These are phyloP conservation scores for Clunio marinus DNA, from an alignment of 2,888 invertebrate genomes.

Conservation along the genomic window DNA sequence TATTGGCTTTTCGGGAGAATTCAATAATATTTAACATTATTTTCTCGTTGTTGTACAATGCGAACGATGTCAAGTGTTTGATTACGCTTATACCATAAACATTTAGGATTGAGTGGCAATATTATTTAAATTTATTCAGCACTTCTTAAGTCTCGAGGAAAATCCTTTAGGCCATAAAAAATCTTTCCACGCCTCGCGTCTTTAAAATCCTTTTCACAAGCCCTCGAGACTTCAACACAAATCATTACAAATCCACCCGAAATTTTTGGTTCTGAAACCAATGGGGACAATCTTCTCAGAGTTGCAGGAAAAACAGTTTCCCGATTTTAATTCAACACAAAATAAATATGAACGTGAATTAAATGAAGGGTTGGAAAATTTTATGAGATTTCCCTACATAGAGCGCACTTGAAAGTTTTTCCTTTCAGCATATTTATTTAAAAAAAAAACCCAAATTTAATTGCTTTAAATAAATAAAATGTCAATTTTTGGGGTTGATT, in stretches of 20 bases:
- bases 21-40: neutral
- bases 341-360: too few species aligned
- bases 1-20: neutral
- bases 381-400: too few species aligned
- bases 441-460: too few species aligned
- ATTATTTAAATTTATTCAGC: constrained; percentile 21
- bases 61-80: constrained; percentile 7
- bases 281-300: neutral
- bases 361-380: neutral
- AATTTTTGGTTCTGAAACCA: neutral
- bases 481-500: too few species aligned
- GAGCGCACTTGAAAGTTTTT: too few species aligned
- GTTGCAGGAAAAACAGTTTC: neutral
- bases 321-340: neutral
- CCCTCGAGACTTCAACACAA: neutral
- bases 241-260: constrained; percentile 12
- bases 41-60: neutral
- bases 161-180: neutral
- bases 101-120: constrained; percentile 11
- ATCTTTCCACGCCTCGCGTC: neutral
- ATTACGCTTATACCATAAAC: neutral
- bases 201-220: neutral
- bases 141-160: neutral
- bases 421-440: too few species aligned
- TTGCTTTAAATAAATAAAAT: too few species aligned